Percentiles rank a stretch among this genome's conserved stretches.
Evolutionary conservation across 2,797 vertebrate genomes (phyloP).

Genomic region (Hipposideros larvatus): DNA sequence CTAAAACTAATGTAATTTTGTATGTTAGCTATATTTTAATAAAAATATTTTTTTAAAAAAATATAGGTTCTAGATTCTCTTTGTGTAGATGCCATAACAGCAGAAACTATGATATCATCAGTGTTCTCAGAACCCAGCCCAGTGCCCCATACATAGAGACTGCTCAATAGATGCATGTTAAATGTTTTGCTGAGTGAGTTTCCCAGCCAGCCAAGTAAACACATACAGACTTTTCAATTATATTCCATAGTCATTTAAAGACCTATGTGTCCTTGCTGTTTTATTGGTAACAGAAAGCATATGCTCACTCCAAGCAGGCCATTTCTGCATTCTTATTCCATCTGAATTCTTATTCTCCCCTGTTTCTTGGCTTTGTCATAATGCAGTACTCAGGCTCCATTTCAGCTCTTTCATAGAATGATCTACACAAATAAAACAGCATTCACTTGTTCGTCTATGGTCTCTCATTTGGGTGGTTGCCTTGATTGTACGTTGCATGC

Average conservation of each 20-base stretch:
- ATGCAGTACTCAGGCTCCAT: not conserved
- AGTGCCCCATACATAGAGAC: not conserved
- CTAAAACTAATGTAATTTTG: too few relatives aligned
- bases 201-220: not conserved
- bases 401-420: not conserved
- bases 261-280: not conserved
- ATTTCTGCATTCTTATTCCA: not conserved
- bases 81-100: not conserved
- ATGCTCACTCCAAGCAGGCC: not conserved
- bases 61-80: not conserved
- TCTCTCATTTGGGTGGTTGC: not conserved
- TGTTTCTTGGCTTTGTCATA: not conserved
- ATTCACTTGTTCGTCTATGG: not conserved
- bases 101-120: not conserved
- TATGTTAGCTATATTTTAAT: too few relatives aligned
- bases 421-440: not conserved
- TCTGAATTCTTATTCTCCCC: not conserved
- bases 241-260: not conserved
- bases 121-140: not conserved
- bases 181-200: not conserved
- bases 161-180: not conserved
- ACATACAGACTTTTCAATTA: not conserved
- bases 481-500: not conserved
- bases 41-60: not conserved
- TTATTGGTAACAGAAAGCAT: not conserved